phyloP scores from a whole-genome alignment of 2,888 invertebrate genomes.

The Horisme vitalbata region DNA sequence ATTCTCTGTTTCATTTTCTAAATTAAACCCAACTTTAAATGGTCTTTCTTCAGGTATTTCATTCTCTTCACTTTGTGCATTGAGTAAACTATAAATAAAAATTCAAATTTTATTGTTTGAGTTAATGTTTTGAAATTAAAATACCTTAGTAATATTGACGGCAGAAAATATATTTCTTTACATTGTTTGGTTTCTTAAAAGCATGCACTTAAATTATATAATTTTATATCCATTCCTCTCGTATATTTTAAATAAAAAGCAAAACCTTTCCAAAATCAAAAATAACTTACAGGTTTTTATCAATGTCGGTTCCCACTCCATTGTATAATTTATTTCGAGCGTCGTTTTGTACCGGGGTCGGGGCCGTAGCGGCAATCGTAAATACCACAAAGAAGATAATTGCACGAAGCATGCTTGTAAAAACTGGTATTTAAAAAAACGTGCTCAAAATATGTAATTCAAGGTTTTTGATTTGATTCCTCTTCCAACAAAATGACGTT shows the following conservation, averaged over 20 bases:
- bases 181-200: no score
- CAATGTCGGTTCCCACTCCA: conserved; percentile 3
- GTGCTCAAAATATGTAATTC: conserved; percentile 10
- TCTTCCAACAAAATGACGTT: conserved; percentile 2
- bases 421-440: conserved; percentile 18
- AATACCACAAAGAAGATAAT: conserved; percentile 19
- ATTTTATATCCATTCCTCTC: no score
- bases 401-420: conserved; percentile 15
- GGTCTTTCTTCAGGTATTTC: conserved; percentile 3
- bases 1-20: background rate
- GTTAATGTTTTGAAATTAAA: no score
- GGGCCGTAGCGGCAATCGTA: conserved; percentile 11
- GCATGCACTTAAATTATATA: no score
- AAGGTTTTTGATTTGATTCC: conserved; percentile 13
- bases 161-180: no score
- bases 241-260: no score
- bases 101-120: background rate
- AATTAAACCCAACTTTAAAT: background rate
- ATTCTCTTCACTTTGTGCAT: conserved; percentile 1
- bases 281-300: conserved; percentile 13
- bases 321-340: conserved; percentile 1
- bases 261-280: background rate
- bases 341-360: conserved; percentile 11
- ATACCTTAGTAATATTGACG: no score
- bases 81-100: conserved; percentile 1